Base-by-base conservation (phyloP, 2,113 vertebrate species). In the Ellobius talpinus region DNA sequence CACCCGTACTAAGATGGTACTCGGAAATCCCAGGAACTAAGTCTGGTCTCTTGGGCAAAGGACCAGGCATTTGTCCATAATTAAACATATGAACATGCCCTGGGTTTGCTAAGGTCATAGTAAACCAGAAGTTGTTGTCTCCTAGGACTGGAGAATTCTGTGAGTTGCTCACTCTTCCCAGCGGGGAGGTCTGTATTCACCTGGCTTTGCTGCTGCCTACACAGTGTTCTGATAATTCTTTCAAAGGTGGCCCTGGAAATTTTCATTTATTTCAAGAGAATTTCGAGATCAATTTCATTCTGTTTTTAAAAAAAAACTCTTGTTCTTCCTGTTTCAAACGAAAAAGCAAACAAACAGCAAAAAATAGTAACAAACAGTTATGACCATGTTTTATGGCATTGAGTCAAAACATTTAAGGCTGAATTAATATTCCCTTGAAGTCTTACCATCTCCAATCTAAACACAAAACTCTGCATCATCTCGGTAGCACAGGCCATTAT, bases 311-410 rank as follows among this genome's bases (percentile, higher is more conserved):
- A 82, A 70, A 61, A 29, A 84, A 65, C 58, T 89, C 11, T 94
- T 77, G 33, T 23, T 61, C 16, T 86, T 77, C 65, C 19, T 90
- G 8, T 58, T 26, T 70, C 50, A 42, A 19, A 45, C 79, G 76
- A 93, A 93, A 73, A n/a, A 26, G 21, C 65, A 68, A 68, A 13
- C 29, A 9, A 65, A 29, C 11, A 70, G 36, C 7, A 70, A 36
- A 72, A 72, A 42, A 68, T 5, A 82, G 33, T 39, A 82, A 61
- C 14, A n/a, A 78, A 81, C 36, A 85, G 82, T 8, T 45, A 17
- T 33, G 42, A 81, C 78, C 73, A 95, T 89, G 13, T 93, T 91
- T 96, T 89, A 93, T 42, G 26, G 52, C 76, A 92, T 81, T 86
- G 31, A 96, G 14, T 92, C 39, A 81, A 88, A 97, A 81, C 13